Evolutionary conservation across 2,113 vertebrate genomes (phyloP).

Genomic region (Paraplagusia blochii): DNA sequence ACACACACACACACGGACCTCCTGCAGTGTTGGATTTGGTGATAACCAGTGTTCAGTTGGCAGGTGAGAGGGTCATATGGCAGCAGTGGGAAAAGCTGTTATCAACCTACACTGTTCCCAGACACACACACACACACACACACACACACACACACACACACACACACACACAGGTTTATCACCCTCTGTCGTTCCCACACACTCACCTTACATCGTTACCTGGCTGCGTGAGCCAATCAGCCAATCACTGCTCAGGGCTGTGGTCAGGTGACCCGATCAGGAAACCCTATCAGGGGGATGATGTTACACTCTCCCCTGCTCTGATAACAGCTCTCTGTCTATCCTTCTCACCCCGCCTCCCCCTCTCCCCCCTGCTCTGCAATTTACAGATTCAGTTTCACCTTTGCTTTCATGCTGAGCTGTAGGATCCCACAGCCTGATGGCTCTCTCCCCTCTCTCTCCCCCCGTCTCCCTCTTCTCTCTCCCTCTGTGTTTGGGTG

Average conservation of each 20-base stretch:
- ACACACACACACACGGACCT: constrained; percentile 45
- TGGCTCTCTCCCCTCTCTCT: constrained; percentile 47
- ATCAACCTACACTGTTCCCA: constrained; percentile 92
- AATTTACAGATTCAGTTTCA: constrained; percentile 99
- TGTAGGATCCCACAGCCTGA: constrained; percentile 86
- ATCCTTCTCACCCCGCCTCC: constrained; percentile 39
- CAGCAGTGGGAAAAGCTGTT: constrained; percentile 93
- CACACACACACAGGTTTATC: constrained; percentile 81
- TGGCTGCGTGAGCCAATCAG: constrained; percentile 81
- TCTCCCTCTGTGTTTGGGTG: constrained; percentile 8
- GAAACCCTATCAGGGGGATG: constrained; percentile 93
- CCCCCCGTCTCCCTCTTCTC: constrained; percentile 27
- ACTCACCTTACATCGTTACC: constrained; percentile 99
- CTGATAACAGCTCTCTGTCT: constrained; percentile 89
- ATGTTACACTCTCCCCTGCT: constrained; percentile 88
- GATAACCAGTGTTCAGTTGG: constrained; percentile 85
- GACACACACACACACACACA: constrained; percentile 61
- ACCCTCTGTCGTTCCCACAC: constrained; percentile 96
- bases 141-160: constrained; percentile 11
- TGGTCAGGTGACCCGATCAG: constrained; percentile 92
- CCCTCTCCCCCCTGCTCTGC: constrained; percentile 77
- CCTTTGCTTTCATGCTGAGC: constrained; percentile 94
- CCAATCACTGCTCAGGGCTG: constrained; percentile 81
- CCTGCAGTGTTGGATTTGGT: constrained; percentile 84
- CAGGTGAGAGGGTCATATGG: constrained; percentile 80